Evolutionary conservation across 2,888 invertebrate genomes (phyloP), one percentile per base, ranked within the genome.

Genomic region (Formica aserva): DNA sequence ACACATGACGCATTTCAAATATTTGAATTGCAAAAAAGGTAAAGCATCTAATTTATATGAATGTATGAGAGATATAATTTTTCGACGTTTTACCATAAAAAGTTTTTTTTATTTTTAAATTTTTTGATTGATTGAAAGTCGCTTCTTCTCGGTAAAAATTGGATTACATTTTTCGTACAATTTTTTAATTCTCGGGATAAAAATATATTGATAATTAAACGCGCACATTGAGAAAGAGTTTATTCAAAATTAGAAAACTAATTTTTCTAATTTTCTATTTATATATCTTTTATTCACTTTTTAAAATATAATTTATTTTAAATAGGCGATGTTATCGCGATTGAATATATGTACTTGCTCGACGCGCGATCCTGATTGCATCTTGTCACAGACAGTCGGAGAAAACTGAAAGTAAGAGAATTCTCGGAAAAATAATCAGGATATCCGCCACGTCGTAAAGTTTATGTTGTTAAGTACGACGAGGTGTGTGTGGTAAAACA

Each of bases 381-480:
- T 74, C 22, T 9, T 32, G 9, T 15, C 60, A 60, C 29, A 18
- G 18, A 29, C 29, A 15, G 15, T 18, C 29, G 52, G 74, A 74
- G 74, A 74, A 67, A 81, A 81, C 41, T 32, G 84, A 81, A 84
- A 81, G 84, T 81, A 15, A 80, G 48, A 29, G 48, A 72, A 69
- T 77, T 77, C 48, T 45, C 52, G 22, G 62, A 48, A 38, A 52
- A 83, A 65, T 76, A 74, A 60, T 66, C 52, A 41, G 18, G 32
- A 76, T 76, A 66, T 77, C 52, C 38, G 57, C 9, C 32, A 66
- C 32, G 45, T 66, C 75, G 75, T 66, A 63, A 76, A 74, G 75
- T 66, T 65, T 57, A 63, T 22, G 76, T 62, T 74, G 26, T 74
- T 72, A 63, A 60, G 62, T 52, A 22, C 32, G 32, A 13, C 67